phyloP scores from a whole-genome alignment of 2,888 invertebrate species.

The Pecten maximus region DNA sequence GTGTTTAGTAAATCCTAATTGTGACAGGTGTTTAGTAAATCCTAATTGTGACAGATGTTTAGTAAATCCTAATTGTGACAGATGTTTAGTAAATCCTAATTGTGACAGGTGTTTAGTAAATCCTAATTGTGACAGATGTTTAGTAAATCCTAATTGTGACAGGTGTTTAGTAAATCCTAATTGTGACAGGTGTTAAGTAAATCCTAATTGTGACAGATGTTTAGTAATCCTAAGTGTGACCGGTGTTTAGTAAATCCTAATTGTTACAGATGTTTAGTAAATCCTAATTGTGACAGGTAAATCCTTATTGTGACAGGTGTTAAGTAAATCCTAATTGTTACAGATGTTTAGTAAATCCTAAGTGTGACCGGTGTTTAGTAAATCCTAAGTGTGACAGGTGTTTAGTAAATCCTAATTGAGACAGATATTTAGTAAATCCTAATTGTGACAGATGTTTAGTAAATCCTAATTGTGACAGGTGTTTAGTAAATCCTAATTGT shows the following conservation, averaged over 20 bases:
- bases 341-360: too few relatives aligned
- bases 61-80: too few relatives aligned
- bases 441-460: background rate
- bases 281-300: background rate
- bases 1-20: too few relatives aligned
- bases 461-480: too few relatives aligned
- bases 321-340: background rate
- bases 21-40: background rate
- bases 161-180: too few relatives aligned
- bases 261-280: background rate
- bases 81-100: background rate
- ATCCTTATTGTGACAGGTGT: too few relatives aligned
- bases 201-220: background rate
- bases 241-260: background rate
- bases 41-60: background rate
- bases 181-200: background rate
- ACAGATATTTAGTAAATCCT: background rate
- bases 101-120: background rate
- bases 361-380: background rate
- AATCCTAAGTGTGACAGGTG: background rate
- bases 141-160: background rate
- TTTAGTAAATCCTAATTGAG: too few relatives aligned
- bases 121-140: too few relatives aligned
- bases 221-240: too few relatives aligned
- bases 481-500: background rate